Conservation (phyloP, 2,797 vertebrate species). For the Molossus molossus region DNA sequence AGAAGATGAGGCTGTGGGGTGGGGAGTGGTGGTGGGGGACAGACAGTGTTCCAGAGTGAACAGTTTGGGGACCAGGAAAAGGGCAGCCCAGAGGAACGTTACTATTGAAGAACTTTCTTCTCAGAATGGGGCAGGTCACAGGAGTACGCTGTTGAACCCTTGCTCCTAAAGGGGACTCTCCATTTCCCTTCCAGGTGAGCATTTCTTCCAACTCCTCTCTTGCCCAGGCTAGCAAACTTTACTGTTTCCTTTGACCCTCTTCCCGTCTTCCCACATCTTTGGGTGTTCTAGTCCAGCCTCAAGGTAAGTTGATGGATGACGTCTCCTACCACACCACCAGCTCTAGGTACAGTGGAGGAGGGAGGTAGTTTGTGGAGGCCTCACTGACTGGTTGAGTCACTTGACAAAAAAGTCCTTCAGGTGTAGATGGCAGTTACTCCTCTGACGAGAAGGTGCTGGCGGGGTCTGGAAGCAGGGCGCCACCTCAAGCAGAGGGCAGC, state of each 20-base stretch:
- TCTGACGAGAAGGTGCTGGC: neutral
- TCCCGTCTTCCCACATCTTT: neutral
- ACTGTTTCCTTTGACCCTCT: neutral
- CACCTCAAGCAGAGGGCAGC: neutral
- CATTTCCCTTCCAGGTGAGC: neutral
- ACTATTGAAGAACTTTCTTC: neutral
- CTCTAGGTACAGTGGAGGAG: neutral
- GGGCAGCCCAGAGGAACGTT: neutral
- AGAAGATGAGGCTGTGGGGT: neutral
- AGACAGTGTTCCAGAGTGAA: neutral
- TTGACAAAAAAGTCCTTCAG: neutral
- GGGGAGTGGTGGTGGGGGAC: accelerated
- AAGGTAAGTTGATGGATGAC: neutral
- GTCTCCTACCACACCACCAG: neutral
- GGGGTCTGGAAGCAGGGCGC: neutral
- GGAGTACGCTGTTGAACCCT: neutral
- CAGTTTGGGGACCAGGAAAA: neutral
- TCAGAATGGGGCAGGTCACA: neutral
- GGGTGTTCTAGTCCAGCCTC: neutral
- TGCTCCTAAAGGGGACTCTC: neutral
- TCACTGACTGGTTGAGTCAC: neutral
- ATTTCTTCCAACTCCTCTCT: neutral
- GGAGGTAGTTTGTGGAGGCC: neutral
- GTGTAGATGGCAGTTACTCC: neutral
- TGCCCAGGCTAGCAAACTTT: neutral